Evolutionary conservation across 2,797 vertebrate genomes (phyloP).

Genomic region (Garrulus glandarius): DNA sequence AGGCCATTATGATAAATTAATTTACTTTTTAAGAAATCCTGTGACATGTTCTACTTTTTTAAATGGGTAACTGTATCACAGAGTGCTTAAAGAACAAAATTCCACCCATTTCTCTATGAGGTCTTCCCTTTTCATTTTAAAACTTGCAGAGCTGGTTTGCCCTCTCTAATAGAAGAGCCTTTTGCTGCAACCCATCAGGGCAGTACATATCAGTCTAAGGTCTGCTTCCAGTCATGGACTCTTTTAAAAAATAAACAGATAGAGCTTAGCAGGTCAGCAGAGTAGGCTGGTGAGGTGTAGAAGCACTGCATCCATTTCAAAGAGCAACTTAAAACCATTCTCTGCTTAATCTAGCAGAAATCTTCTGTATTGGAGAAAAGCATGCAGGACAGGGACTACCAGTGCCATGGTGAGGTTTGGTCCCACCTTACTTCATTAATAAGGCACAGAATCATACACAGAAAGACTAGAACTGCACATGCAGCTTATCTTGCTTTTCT

Average conservation of each 20-base stretch:
- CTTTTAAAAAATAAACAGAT: background rate
- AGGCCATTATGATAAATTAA: background rate
- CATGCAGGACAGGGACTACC: background rate
- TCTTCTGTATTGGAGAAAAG: rapidly evolving
- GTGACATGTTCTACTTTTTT: background rate
- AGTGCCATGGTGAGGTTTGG: background rate
- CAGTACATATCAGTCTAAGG: background rate
- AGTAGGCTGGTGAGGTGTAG: background rate
- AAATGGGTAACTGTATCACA: background rate
- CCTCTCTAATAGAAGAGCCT: background rate
- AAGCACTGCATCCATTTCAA: background rate
- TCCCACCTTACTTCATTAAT: background rate
- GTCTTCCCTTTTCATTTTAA: background rate
- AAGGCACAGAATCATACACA: background rate
- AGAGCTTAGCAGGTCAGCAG: background rate
- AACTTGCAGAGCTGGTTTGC: background rate
- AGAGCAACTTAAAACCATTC: background rate
- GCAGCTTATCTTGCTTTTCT: background rate
- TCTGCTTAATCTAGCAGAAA: background rate
- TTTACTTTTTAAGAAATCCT: background rate
- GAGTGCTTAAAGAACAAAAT: background rate
- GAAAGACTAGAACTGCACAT: background rate
- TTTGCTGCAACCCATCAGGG: background rate
- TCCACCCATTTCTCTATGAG: background rate
- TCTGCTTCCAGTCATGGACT: background rate